Conservation (phyloP, 2,888 invertebrate species). For the Gryllus longicercus region DNA sequence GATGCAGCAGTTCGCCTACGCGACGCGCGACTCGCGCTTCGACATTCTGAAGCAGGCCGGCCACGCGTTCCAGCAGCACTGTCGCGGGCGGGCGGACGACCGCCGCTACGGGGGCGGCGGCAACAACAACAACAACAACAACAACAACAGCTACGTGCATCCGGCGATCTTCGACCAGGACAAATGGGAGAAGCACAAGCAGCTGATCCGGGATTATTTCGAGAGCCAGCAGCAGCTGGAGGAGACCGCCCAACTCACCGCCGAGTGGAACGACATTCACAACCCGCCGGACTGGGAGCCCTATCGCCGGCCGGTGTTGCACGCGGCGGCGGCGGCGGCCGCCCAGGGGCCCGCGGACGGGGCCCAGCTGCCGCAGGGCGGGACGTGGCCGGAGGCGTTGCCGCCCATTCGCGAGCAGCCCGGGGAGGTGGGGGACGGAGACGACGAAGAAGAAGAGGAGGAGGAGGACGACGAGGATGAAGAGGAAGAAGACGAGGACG, state of each 20-base stretch:
- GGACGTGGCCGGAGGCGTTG: background rate
- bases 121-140: background rate
- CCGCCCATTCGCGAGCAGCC: conserved; percentile 7
- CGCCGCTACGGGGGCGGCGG: background rate
- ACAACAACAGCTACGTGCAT: background rate
- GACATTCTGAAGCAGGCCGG: background rate
- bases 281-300: background rate
- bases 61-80: background rate
- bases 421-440: background rate
- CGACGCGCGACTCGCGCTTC: background rate
- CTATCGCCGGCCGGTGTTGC: background rate
- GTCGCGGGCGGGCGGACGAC: background rate
- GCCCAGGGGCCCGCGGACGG: background rate
- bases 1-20: background rate
- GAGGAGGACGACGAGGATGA: too few species aligned
- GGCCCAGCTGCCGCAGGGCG: background rate
- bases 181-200: conserved; percentile 6
- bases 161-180: background rate
- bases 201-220: background rate
- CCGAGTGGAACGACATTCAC: background rate
- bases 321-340: background rate
- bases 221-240: background rate
- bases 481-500: background rate
- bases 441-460: background rate
- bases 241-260: background rate